These are phyloP conservation scores for Drosophila putrida DNA, from an alignment of 2,888 invertebrate genomes.

Conservation along the genomic window DNA sequence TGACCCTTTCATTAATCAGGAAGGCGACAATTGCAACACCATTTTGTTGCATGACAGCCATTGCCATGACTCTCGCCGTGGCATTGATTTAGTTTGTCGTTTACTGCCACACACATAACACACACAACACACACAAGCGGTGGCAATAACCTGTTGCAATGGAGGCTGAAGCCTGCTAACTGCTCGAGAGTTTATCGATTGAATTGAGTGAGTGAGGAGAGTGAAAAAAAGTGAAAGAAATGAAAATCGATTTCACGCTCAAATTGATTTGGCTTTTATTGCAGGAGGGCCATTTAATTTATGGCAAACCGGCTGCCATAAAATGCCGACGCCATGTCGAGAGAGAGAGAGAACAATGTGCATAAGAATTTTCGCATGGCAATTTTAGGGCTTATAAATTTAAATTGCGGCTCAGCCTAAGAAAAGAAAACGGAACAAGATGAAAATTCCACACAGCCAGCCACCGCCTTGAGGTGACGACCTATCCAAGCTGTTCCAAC, in stretches of 20 bases:
- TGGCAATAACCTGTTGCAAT: slow-evolving; percentile 65
- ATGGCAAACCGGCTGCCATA: slow-evolving; percentile 59
- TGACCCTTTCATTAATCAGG: slow-evolving; percentile 57
- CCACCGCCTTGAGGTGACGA: slow-evolving; percentile 63
- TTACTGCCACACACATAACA: slow-evolving; percentile 9
- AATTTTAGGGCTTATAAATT: slow-evolving; percentile 74
- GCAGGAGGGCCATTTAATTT: slow-evolving; percentile 69
- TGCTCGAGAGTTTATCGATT: slow-evolving; percentile 65
- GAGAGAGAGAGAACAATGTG: slow-evolving; percentile 64
- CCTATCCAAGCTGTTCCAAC: slow-evolving; percentile 52
- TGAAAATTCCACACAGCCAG: slow-evolving; percentile 57
- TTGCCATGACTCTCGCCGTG: slow-evolving; percentile 10
- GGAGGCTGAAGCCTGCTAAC: slow-evolving; percentile 17
- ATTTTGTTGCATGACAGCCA: slow-evolving; percentile 40
- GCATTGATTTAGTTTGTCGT: slow-evolving; percentile 44
- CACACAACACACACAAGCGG: slow-evolving; percentile 1
- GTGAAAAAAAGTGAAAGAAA: slow-evolving; percentile 28
- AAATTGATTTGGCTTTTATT: slow-evolving; percentile 79
- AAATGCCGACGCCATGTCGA: slow-evolving; percentile 15
- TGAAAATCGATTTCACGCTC: slow-evolving; percentile 79
- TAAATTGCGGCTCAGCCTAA: slow-evolving; percentile 58
- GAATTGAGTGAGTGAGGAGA: neutral
- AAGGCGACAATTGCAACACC: slow-evolving; percentile 52
- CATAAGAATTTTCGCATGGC: slow-evolving; percentile 53
- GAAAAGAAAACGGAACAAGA: neutral